Base-by-base conservation (phyloP, 2,888 invertebrate species). In the Heliconius erato region DNA sequence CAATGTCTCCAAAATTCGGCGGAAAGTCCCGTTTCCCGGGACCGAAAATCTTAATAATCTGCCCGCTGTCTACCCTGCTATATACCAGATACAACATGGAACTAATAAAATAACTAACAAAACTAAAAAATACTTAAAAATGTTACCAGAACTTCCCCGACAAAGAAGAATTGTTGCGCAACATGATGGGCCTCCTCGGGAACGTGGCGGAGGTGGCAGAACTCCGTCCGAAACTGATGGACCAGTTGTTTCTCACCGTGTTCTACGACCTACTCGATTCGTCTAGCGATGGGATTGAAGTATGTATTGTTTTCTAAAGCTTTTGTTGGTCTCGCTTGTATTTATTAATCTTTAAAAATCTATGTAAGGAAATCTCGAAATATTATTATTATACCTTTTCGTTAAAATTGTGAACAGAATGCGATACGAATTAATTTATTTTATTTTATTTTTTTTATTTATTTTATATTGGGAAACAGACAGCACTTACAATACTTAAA, bases 141-240 rank as follows among this genome's bases (percentile, higher is more conserved):
- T 71, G 65, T 63, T 82, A 78, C 2, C 92, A 99, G 98, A 97
- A 97, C 89, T 99, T 99, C 93, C 98, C 98, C 0, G 97, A 98
- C 87, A 98, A 98, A 90, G 98, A 98, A 85, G 99, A 99, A 91
- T 93, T 99, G 69, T 96, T 99, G 74, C 96, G 99, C 76, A 99
- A 99, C 92, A 99, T 99, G 99, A 99, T 99, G 99, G 99, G 99
- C 2, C 95, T 98, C 19, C 94, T 99, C 85, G 99, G 99, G 11
- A 99, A 99, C 93, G 99, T 99, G 12, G 99, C 99, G 0, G 99
- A 99, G 94, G 99, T 99, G 0, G 97, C 97, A 82, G 96, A 97
- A 85, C 95, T 99, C 32, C 97, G 99, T 44, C 97, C 97, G 7
- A 97, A 98, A 86, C 96, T 99, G 79, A 98, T 99, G 98, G 97